Conservation (phyloP, 2,888 invertebrate species). For the Chrysolina oricalcia region DNA sequence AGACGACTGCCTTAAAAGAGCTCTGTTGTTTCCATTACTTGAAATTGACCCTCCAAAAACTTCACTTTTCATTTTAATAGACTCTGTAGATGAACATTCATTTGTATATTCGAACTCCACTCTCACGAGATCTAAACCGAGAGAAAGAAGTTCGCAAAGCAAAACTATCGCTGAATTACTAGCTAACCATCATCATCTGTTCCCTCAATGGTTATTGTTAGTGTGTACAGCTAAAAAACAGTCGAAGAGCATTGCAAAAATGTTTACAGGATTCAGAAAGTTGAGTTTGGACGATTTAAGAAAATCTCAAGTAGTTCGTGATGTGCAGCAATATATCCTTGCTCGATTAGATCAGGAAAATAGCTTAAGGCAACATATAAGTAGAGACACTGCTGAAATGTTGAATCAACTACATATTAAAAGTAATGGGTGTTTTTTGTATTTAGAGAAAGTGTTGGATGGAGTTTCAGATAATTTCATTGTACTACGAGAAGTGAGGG, state of each 20-base stretch:
- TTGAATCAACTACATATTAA: slow-evolving; percentile 96
- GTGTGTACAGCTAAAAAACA: slow-evolving; percentile 92
- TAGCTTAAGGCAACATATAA: slow-evolving; percentile 89
- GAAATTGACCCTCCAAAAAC: slow-evolving; percentile 92
- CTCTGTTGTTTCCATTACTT: slow-evolving; percentile 88
- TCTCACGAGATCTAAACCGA: slow-evolving; percentile 73
- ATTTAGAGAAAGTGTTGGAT: slow-evolving; percentile 89
- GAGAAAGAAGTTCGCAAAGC: slow-evolving; percentile 71
- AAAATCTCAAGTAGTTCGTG: slow-evolving; percentile 91
- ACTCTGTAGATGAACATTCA: slow-evolving; percentile 91
- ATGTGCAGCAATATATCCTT: slow-evolving; percentile 96
- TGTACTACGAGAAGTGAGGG: slow-evolving; percentile 90
- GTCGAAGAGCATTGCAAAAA: slow-evolving; percentile 85
- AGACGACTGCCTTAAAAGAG: slow-evolving; percentile 92
- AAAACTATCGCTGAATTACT: slow-evolving; percentile 87
- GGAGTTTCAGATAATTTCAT: slow-evolving; percentile 96
- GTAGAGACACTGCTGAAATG: slow-evolving; percentile 93
- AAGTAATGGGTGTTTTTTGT: slow-evolving; percentile 93
- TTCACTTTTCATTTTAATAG: slow-evolving; percentile 88
- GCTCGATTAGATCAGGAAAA: slow-evolving; percentile 92
- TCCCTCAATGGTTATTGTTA: slow-evolving; percentile 94
- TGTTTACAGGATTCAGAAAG: slow-evolving; percentile 92
- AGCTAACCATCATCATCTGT: slow-evolving; percentile 90
- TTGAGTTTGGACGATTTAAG: slow-evolving; percentile 93
- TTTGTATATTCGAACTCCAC: slow-evolving; percentile 76